Evolutionary conservation across 2,797 vertebrate species (phyloP), one percentile per base, ranked within the genome.

Genomic region (Mycteria americana): DNA sequence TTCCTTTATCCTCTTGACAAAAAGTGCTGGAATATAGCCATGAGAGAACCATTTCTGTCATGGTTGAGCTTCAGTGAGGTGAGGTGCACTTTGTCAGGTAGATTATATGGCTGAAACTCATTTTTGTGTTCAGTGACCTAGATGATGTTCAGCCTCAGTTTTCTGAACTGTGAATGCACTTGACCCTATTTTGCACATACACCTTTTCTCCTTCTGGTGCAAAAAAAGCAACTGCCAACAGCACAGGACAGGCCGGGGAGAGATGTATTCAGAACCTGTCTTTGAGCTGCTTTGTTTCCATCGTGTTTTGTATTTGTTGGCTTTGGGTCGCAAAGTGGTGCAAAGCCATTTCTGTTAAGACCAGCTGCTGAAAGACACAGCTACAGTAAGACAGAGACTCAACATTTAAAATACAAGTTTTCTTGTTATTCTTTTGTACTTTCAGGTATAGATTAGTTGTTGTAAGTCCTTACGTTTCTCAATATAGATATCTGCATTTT

Each of bases 121-220:
- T 31, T 92, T 95, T 91, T 93, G 75, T 73, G 46, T 33, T 97
- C 28, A 23, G 69, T 94, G 94, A 89, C 50, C 62, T 80, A 70
- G 57, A 43, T 3, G 18, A 63, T 67, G 46, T 70, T 88, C 73
- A 93, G 62, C 18, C 15, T 45, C 9, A 24, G 27, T 84, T 78
- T 77, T 45, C 39, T 84, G 43, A 78, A 39, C 30, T 10, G 18
- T 51, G n/a, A 67, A 37, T n/a, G 48, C 7, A 3, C 65, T 62
- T 67, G 65, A 60, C 15, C 11, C 33, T 10, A 10, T 54, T 75
- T 72, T 92, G 22, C 45, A 41, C 1, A 0, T 41, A 28, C 3
- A 10, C 10, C 41, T 79, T 77, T 82, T 67, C 68, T 85, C 39
- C 2, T 10, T 53, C 35, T 72, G 16, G 22, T 77, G 46, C 7